Evolutionary conservation across 2,888 invertebrate species (phyloP).

Genomic region (Caenorhabditis sp.): DNA sequence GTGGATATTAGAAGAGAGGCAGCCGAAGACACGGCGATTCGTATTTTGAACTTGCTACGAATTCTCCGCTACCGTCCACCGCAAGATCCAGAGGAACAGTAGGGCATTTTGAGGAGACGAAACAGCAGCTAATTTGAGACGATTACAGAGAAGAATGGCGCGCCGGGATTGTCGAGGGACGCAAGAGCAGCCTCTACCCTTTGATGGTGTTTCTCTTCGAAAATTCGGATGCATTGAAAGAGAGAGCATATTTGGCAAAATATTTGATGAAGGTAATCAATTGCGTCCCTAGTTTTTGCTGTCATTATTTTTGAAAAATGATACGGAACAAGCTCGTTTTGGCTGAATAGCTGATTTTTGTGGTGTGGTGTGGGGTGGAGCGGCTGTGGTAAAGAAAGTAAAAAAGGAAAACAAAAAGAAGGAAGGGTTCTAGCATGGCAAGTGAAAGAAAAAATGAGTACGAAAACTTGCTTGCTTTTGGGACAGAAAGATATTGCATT

Average conservation of each 20-base stretch:
- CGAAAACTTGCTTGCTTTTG: not conserved
- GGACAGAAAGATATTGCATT: not conserved
- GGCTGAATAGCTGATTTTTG: slow-evolving; percentile 24
- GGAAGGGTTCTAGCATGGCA: too few relatives aligned
- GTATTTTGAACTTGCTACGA: slow-evolving; percentile 88
- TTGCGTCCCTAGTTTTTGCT: slow-evolving; percentile 15
- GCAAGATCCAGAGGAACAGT: slow-evolving; percentile 84
- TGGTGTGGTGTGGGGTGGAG: not conserved
- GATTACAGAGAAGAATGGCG: slow-evolving; percentile 86
- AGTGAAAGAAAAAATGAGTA: too few relatives aligned
- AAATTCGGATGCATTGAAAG: slow-evolving; percentile 89
- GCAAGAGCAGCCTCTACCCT: slow-evolving; percentile 89
- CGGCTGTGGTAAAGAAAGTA: not conserved
- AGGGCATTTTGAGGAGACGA: slow-evolving; percentile 23
- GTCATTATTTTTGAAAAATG: slow-evolving; percentile 56
- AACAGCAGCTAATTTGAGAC: slow-evolving; percentile 33
- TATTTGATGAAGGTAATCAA: slow-evolving; percentile 82
- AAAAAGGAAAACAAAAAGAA: not conserved
- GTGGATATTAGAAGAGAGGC: slow-evolving; percentile 89
- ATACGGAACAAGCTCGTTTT: slow-evolving; percentile 37
- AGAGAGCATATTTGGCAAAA: slow-evolving; percentile 91
- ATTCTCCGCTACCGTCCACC: slow-evolving; percentile 90
- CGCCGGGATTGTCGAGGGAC: slow-evolving; percentile 88
- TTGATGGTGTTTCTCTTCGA: slow-evolving; percentile 90
- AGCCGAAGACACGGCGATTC: slow-evolving; percentile 89